phyloP scores from a whole-genome alignment of 64 coral and sea anemone genomes.

The Anthopleura sola region DNA sequence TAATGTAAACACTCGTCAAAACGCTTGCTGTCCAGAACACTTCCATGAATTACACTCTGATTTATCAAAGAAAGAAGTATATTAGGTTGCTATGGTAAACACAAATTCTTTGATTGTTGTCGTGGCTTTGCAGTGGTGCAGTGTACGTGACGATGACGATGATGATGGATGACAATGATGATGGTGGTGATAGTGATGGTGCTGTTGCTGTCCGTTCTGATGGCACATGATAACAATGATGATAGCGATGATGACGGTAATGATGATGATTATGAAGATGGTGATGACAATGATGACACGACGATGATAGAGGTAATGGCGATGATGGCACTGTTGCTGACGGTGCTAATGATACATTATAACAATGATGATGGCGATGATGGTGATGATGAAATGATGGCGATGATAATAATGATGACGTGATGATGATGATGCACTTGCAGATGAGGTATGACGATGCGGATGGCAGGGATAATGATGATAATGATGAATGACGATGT shows the following conservation, averaged over 20 bases:
- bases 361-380: too few species aligned
- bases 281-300: not conserved
- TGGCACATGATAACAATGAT: not conserved
- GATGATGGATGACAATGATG: too few species aligned
- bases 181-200: too few species aligned
- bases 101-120: too few species aligned
- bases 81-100: too few species aligned
- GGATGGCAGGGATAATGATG: not conserved
- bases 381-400: too few species aligned
- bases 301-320: not conserved
- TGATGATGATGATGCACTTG: too few species aligned
- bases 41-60: conserved; percentile 29
- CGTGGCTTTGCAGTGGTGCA: too few species aligned
- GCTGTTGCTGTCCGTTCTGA: not conserved
- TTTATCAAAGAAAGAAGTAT: conserved; percentile 1
- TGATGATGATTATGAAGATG: not conserved
- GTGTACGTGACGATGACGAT: too few species aligned
- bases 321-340: not conserved
- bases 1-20: conserved; percentile 90
- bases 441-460: too few species aligned
- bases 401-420: too few species aligned
- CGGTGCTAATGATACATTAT: not conserved
- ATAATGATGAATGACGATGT: not conserved
- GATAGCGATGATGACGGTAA: not conserved
- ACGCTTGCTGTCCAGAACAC: conserved; percentile 67